These are phyloP conservation scores for Falco novaeseelandiae DNA, from an alignment of 2,797 vertebrate genomes.

Conservation along the genomic window DNA sequence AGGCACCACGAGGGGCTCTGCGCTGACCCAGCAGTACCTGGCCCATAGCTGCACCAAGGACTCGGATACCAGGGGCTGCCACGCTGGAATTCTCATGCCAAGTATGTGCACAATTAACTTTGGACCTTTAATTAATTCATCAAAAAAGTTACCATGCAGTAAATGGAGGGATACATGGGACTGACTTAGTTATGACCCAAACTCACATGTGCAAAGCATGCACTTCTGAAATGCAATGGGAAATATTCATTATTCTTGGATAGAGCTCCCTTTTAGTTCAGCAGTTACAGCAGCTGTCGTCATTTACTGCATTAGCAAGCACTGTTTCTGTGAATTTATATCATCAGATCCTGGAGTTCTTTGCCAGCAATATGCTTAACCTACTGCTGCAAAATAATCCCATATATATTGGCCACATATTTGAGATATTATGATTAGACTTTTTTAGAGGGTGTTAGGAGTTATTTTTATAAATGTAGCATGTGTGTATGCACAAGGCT, in stretches of 20 bases:
- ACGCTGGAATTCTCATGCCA: not conserved
- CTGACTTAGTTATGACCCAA: not conserved
- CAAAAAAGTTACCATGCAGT: not conserved
- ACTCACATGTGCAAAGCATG: slow-evolving; percentile 31
- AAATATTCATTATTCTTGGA: slow-evolving; percentile 62
- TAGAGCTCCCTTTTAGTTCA: slow-evolving; percentile 54
- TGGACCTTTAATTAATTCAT: not conserved
- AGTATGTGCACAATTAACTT: not conserved
- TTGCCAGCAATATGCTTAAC: slow-evolving; percentile 61
- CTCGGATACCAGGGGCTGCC: not conserved
- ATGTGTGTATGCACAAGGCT: not conserved
- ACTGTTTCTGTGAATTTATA: slow-evolving; percentile 56
- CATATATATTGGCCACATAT: slow-evolving; percentile 55
- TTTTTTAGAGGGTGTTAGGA: slow-evolving; percentile 54
- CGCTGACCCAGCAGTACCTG: fast-evolving
- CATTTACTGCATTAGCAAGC: slow-evolving; percentile 50
- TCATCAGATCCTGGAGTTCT: not conserved
- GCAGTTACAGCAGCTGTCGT: slow-evolving; percentile 62
- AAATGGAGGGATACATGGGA: fast-evolving
- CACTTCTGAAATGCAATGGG: slow-evolving; percentile 31
- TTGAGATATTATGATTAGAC: slow-evolving; percentile 58
- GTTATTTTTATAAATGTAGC: slow-evolving; percentile 55
- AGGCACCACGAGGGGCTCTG: not conserved
- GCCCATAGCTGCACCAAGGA: not conserved
- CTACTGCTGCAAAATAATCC: slow-evolving; percentile 53